Base-by-base conservation (phyloP, 2,113 vertebrate genomes). In the Orientallactaga bullata region DNA sequence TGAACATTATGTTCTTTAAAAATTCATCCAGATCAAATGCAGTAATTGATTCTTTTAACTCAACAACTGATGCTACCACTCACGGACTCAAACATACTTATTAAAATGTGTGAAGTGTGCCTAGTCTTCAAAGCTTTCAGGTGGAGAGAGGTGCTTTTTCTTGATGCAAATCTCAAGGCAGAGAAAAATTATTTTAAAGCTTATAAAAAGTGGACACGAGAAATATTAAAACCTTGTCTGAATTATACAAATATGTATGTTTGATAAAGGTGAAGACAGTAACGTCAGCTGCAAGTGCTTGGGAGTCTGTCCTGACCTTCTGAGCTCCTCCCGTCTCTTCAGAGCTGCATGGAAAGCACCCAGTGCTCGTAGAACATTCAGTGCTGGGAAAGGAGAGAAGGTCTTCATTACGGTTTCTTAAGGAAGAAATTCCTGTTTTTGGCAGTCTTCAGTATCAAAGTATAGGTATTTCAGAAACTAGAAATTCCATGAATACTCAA, bases 381-480 rank as follows among this genome's bases (percentile, higher is more conserved):
- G 98, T 98, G 98, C 98, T 98, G 97, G 98, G 96, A 97, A 97
- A 97, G 94, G 96, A 98, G 96, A 97, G 65, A 98, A 39, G 98
- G 97, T 98, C 98, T 98, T 98, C 98, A 96, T 96, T 96, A 98
- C 96, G 95, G 97, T 88, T 97, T 96, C 88, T 98, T 98, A 97
- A 96, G 97, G 98, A 98, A 98, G 91, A 97, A 98, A 98, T 97
- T 98, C 97, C 98, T 98, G 96, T 98, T 98, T 98, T 99, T 99
- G 98, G 98, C 98, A 98, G 98, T 98, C 98, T 98, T 98, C 98
- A 94, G 97, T 98, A 98, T 98, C 96, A 97, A 98, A 98, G 97
- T 97, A 94, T 96, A 98, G 96, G 95, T 98, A 96, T 98, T 97
- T 95, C 97, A 97, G 96, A 87, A 94, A 95, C 96, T 98, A 98